phyloP scores from a whole-genome alignment of 2,888 invertebrate species.

The Troides helena region DNA sequence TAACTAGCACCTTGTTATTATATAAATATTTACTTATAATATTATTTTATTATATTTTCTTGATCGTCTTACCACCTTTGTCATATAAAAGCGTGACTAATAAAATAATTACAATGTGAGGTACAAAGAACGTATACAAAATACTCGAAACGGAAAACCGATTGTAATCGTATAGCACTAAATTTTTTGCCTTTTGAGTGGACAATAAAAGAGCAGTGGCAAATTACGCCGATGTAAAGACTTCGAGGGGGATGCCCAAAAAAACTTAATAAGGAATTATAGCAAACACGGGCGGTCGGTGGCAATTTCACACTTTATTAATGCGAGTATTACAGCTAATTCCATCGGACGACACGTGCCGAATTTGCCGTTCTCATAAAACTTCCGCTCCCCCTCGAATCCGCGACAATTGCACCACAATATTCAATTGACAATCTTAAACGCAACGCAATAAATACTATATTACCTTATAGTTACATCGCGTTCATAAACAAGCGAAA shows the following conservation, averaged over 20 bases:
- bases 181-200: not conserved
- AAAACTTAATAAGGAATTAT: constrained; percentile 73
- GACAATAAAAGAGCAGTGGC: constrained; percentile 29
- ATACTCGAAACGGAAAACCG: too few relatives aligned
- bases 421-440: constrained; percentile 52
- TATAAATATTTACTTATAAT: too few relatives aligned
- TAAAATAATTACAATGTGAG: too few relatives aligned
- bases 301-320: constrained; percentile 81
- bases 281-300: constrained; percentile 69
- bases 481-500: not conserved
- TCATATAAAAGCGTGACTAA: too few relatives aligned
- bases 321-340: constrained; percentile 79
- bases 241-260: constrained; percentile 43
- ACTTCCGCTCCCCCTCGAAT: constrained; percentile 50
- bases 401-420: constrained; percentile 6
- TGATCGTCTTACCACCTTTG: too few relatives aligned
- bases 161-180: not conserved
- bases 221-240: constrained; percentile 31
- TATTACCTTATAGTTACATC: constrained; percentile 13
- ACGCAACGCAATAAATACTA: constrained; percentile 3
- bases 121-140: too few relatives aligned
- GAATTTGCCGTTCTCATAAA: constrained; percentile 77
- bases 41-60: too few relatives aligned
- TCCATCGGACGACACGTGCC: constrained; percentile 77
- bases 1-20: too few relatives aligned